A percentile compares a stretch with the other conserved stretches of the same genome.
Evolutionary conservation across 2,888 invertebrate genomes (phyloP).

Genomic region (Apamea crenata): DNA sequence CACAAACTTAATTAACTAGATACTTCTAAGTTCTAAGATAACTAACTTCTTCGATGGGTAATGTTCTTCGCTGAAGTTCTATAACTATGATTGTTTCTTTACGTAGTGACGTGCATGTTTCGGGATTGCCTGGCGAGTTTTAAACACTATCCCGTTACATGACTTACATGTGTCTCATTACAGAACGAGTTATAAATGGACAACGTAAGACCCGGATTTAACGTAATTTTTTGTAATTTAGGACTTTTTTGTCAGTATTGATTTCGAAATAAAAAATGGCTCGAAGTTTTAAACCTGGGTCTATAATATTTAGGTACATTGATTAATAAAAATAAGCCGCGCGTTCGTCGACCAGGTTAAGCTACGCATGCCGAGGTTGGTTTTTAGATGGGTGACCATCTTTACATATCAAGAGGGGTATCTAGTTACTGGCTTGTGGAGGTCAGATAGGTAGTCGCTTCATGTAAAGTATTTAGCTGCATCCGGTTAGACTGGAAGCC

Average conservation of each 20-base stretch:
- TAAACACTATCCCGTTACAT: neutral
- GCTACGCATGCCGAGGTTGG: too few species aligned
- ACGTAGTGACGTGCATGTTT: neutral
- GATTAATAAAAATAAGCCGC: too few species aligned
- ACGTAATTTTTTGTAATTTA: neutral
- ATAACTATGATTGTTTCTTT: constrained; percentile 12
- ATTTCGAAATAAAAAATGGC: neutral
- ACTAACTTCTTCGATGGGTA: neutral
- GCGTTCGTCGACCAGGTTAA: too few species aligned
- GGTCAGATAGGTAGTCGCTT: too few species aligned
- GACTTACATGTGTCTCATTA: neutral
- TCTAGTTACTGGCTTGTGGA: too few species aligned
- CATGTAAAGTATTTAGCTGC: too few species aligned
- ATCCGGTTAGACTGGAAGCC: too few species aligned
- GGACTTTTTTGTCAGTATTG: neutral
- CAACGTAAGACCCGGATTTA: neutral
- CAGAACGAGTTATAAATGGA: neutral
- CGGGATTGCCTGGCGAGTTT: neutral
- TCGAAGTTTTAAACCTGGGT: neutral
- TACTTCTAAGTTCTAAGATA: neutral
- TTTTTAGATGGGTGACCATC: too few species aligned
- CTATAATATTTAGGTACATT: too few species aligned
- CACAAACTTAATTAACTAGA: constrained; percentile 30
- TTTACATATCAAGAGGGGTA: too few species aligned
- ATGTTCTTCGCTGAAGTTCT: constrained; percentile 24